Conservation (phyloP, 2,113 vertebrate species). For the Neotragus pygmaeus region DNA sequence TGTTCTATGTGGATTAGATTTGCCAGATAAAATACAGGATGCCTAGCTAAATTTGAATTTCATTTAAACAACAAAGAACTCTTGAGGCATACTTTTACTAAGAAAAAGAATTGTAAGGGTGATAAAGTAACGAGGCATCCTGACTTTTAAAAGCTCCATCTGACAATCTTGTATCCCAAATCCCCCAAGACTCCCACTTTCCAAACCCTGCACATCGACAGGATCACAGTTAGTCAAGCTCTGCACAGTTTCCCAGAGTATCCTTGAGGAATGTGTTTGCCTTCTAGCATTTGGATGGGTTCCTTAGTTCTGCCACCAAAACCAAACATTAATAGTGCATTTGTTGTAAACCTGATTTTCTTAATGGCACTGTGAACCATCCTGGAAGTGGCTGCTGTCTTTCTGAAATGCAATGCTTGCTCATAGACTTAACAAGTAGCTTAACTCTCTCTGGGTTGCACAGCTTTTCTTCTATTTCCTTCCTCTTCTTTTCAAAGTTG, state of each 20-base stretch:
- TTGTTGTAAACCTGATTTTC: background rate
- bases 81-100: background rate
- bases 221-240: background rate
- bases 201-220: background rate
- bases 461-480: background rate
- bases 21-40: background rate
- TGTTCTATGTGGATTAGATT: background rate
- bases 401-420: background rate
- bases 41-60: background rate
- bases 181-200: accelerated
- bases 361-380: background rate
- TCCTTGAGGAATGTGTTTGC: background rate
- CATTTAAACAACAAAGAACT: background rate
- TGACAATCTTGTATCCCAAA: background rate
- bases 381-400: too few species aligned
- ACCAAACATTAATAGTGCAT: background rate
- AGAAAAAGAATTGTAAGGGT: background rate
- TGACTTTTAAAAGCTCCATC: background rate
- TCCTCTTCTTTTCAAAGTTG: slow-evolving; percentile 8
- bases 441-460: background rate
- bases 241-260: background rate
- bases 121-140: background rate
- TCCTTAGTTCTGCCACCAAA: background rate
- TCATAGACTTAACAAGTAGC: background rate
- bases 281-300: background rate